Conservation (phyloP, 2,797 vertebrate genomes). For the Chrosomus eos region DNA sequence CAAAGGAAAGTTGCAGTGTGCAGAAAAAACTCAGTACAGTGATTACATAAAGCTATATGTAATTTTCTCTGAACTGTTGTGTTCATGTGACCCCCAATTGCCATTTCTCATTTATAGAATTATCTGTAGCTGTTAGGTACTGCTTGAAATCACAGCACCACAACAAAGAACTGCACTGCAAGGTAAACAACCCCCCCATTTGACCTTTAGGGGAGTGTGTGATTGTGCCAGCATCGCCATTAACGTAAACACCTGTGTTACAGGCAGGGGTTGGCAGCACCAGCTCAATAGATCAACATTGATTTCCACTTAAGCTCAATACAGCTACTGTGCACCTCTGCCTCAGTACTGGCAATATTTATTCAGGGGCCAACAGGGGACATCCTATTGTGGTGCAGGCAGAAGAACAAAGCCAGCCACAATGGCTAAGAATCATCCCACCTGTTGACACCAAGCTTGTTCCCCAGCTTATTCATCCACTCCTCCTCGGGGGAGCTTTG, state of each 20-base stretch:
- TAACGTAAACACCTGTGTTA: slow-evolving; percentile 69
- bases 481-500: slow-evolving; percentile 66
- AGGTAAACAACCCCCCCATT: slow-evolving; percentile 60
- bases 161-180: slow-evolving; percentile 58
- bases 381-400: slow-evolving; percentile 70
- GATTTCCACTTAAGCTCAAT: slow-evolving; percentile 80
- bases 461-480: slow-evolving; percentile 69
- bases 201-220: slow-evolving; percentile 67
- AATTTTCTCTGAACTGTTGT: slow-evolving; percentile 1
- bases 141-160: slow-evolving; percentile 35
- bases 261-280: slow-evolving; percentile 48
- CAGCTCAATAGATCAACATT: slow-evolving; percentile 68
- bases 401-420: slow-evolving; percentile 69
- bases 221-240: slow-evolving; percentile 72
- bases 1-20: not conserved
- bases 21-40: not conserved
- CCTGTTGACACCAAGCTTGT: slow-evolving; percentile 68
- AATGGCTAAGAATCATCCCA: slow-evolving; percentile 68
- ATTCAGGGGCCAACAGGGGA: slow-evolving; percentile 74
- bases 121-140: not conserved
- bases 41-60: not conserved
- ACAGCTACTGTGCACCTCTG: slow-evolving; percentile 70
- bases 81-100: slow-evolving; percentile 21
- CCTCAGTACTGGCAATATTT: slow-evolving; percentile 76
- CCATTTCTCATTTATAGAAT: slow-evolving; percentile 30